Percentiles rank a stretch among this genome's conserved stretches.
Conservation (phyloP, 2,113 vertebrate genomes). For the Ctenodactylus gundi region DNA sequence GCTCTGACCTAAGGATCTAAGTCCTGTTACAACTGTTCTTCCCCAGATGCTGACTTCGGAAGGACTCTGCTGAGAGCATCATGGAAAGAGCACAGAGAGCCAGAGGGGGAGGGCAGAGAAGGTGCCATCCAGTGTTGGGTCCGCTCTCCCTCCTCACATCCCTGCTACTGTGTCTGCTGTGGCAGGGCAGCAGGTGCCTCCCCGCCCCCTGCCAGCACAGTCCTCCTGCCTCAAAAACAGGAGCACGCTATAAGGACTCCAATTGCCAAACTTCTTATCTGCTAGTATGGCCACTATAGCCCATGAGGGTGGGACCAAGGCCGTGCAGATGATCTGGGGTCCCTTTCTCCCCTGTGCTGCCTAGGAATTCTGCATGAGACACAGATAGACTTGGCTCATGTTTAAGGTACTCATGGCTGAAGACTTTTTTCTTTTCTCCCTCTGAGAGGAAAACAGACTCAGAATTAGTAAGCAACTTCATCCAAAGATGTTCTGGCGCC, state of each 20-base stretch:
- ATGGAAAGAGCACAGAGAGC: no score
- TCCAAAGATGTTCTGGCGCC: not conserved
- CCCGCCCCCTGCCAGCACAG: accelerated
- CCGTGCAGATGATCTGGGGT: not conserved
- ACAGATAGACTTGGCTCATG: not conserved
- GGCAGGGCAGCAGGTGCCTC: not conserved
- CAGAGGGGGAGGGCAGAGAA: not conserved
- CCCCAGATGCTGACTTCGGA: not conserved
- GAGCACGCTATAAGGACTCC: not conserved
- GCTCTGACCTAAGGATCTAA: not conserved
- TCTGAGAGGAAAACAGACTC: not conserved
- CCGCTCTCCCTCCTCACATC: not conserved
- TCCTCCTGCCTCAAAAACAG: not conserved
- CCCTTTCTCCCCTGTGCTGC: no score
- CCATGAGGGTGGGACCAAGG: not conserved
- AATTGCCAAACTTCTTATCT: not conserved
- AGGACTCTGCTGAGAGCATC: not conserved
- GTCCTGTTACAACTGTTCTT: not conserved
- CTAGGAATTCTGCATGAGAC: not conserved
- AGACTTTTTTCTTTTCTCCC: not conserved
- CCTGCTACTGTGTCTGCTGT: not conserved
- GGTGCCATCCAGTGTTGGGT: not conserved
- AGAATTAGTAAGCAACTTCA: not conserved
- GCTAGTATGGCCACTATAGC: not conserved
- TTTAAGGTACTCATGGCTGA: not conserved